These are phyloP conservation scores for Spisula subtruncata DNA, from an alignment of 2,888 invertebrate species.

Conservation along the genomic window DNA sequence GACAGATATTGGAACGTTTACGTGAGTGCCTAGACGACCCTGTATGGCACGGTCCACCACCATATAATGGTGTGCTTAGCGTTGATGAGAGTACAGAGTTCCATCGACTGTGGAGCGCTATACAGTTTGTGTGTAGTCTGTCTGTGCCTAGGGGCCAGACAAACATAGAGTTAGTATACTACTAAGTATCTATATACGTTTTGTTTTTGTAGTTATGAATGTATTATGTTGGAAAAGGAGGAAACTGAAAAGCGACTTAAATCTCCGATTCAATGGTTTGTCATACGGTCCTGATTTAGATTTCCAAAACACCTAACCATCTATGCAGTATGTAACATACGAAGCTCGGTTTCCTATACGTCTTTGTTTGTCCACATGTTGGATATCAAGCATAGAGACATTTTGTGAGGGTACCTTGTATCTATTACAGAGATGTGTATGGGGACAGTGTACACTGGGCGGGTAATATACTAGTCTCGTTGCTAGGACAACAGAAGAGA, in stretches of 20 bases:
- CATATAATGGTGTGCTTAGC: constrained; percentile 97
- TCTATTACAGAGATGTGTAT: constrained; percentile 93
- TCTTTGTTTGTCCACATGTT: too few relatives aligned
- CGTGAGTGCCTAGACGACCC: constrained; percentile 91
- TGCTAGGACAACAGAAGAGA: constrained; percentile 97
- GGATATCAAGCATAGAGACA: too few relatives aligned
- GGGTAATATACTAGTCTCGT: constrained; percentile 97
- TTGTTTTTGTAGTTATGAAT: too few relatives aligned
- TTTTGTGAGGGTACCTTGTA: neutral
- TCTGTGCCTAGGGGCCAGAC: constrained; percentile 98
- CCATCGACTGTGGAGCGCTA: constrained; percentile 97
- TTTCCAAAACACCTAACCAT: too few relatives aligned
- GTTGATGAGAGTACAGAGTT: constrained; percentile 99
- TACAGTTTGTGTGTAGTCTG: constrained; percentile 99
- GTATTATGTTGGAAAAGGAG: too few relatives aligned
- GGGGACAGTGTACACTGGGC: constrained; percentile 99
- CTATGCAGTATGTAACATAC: too few relatives aligned
- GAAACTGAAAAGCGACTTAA: too few relatives aligned
- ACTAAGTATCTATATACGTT: neutral
- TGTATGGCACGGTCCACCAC: constrained; percentile 94
- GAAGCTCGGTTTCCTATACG: too few relatives aligned
- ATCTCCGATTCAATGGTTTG: too few relatives aligned
- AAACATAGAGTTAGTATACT: constrained; percentile 96
- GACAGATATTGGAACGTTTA: constrained; percentile 96
- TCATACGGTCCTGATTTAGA: too few relatives aligned